These are phyloP conservation scores for Troides oblongomaculatus DNA, from an alignment of 2,888 invertebrate species.

Conservation along the genomic window DNA sequence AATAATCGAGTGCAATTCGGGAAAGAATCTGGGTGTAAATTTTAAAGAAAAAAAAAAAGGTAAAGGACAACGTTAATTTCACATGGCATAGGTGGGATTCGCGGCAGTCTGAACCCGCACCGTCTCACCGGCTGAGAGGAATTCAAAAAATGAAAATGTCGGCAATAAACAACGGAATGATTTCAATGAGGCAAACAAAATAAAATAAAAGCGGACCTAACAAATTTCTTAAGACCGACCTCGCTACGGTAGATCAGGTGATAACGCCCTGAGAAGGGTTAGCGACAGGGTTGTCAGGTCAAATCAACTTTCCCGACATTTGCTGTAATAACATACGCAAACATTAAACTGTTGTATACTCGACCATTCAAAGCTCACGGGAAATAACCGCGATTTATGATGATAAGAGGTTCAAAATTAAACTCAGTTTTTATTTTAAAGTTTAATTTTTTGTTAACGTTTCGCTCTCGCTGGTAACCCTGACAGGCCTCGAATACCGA, in stretches of 20 bases:
- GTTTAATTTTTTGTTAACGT: background rate
- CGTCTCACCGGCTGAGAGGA: constrained; percentile 49
- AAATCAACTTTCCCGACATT: constrained; percentile 13
- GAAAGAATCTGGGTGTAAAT: constrained; percentile 60
- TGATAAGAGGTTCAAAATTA: background rate
- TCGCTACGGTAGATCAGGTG: constrained; percentile 59
- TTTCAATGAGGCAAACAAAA: constrained; percentile 75
- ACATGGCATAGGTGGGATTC: constrained; percentile 70
- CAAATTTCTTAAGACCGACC: constrained; percentile 67
- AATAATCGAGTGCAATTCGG: constrained; percentile 61
- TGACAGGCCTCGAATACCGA: constrained; percentile 64
- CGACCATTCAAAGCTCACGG: background rate
- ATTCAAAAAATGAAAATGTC: constrained; percentile 78
- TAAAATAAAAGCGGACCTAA: constrained; percentile 66
- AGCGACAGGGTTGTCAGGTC: constrained; percentile 26
- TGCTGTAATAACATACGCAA: background rate
- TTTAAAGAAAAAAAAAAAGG: constrained; percentile 62
- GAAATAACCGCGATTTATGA: background rate
- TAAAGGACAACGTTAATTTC: constrained; percentile 69
- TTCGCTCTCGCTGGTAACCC: constrained; percentile 17
- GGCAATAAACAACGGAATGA: constrained; percentile 77
- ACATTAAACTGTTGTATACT: background rate
- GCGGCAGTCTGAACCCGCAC: constrained; percentile 58
- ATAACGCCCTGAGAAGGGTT: constrained; percentile 72
- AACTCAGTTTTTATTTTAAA: background rate